Evolutionary conservation across 2,113 vertebrate species (phyloP), one percentile per base, ranked within the genome.

Genomic region (Todiramphus saurophagus): DNA sequence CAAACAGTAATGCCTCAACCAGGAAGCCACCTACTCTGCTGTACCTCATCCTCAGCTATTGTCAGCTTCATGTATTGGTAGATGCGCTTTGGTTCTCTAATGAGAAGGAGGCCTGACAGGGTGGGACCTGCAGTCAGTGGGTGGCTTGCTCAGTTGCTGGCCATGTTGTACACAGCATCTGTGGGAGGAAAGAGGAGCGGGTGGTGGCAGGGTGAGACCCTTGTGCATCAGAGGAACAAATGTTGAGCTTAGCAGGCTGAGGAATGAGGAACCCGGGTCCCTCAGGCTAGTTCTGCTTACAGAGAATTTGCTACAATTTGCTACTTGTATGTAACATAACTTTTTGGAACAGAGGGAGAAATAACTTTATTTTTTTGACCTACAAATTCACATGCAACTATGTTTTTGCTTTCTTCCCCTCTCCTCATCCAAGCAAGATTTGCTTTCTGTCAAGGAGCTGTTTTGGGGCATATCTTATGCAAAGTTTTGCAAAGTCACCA

Each of bases 41-140:
- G 55, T 62, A 33, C 35, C 16, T 27, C 79, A 27, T 33, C 19
- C 48, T 25, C 23, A 1, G 67, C 60, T 67, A 2, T 7, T 41
- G 28, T 27, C 37, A 59, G 63, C 58, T 31, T 69, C 15, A 10
- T 1, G 0, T 17, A 2, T 20, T 25, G 60, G 35, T 5, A 31
- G 28, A 25, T 2, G 23, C 0, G 1, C 46, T 6, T 30, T 27
- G 21, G 13, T 41, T 20, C 55, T 53, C 20, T 19, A 30, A 16
- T 53, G 25, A 66, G n/a, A 8, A 66, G 35, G 43, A 55, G 37
- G 44, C 35, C 76, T 30, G 44, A 60, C 15, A 23, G 82, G 46
- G 7, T 37, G 55, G 48, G 13, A 56, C 9, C 66, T 53, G 60
- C 0, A 7, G 2, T 14, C 35, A 16, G 24, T 0, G 9, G 24